A percentile compares a stretch with the other conserved stretches of the same genome.
These are phyloP conservation scores for Buphagus erythrorhynchus DNA, from an alignment of 2,797 vertebrate genomes.

Conservation along the genomic window DNA sequence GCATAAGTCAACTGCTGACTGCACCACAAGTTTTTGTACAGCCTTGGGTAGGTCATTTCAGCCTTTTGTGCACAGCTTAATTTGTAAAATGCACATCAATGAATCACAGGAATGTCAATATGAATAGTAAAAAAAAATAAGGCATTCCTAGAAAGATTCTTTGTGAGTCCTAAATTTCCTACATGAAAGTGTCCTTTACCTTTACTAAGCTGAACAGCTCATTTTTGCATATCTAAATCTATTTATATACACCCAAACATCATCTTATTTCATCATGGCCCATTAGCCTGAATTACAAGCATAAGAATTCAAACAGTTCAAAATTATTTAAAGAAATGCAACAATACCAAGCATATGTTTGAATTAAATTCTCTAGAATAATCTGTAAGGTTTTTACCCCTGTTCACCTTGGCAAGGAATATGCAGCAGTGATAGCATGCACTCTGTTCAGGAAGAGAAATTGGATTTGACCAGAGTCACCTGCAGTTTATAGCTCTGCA, in stretches of 20 bases:
- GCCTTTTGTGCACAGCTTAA: background rate
- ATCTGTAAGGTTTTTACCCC: constrained; percentile 10
- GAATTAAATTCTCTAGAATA: constrained; percentile 61
- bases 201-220: background rate
- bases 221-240: background rate
- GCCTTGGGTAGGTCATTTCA: background rate
- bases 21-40: background rate
- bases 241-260: background rate
- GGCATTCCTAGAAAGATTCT: constrained; percentile 15
- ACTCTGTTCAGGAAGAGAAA: constrained; percentile 40
- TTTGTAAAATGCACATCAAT: background rate
- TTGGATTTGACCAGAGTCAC: constrained; percentile 76
- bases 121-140: background rate
- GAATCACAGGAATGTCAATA: background rate
- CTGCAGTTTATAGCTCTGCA: constrained; percentile 71
- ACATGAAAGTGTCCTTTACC: background rate
- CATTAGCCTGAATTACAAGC: background rate
- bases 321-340: constrained; percentile 22
- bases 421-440: constrained; percentile 33
- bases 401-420: constrained; percentile 72
- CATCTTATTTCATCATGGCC: background rate
- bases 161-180: background rate
- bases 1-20: background rate
- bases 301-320: background rate
- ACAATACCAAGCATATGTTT: background rate